phyloP scores from a whole-genome alignment of 2,888 invertebrate species.

The Eupithecia exiguata region DNA sequence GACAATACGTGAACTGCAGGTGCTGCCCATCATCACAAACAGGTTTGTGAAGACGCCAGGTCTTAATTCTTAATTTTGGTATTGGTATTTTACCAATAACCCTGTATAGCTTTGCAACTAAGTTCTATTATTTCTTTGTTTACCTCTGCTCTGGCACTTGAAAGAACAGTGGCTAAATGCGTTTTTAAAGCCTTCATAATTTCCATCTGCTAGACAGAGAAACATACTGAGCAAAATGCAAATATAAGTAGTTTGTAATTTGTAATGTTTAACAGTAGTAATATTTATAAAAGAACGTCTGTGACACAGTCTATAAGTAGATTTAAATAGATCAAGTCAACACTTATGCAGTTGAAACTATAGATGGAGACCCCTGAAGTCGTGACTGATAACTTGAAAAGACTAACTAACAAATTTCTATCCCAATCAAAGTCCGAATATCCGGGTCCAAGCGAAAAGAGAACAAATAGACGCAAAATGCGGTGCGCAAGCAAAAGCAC shows the following conservation, averaged over 20 bases:
- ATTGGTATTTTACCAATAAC: too few relatives aligned
- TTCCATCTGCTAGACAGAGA: constrained; percentile 1
- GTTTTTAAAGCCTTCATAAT: neutral
- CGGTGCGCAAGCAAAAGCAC: constrained; percentile 56
- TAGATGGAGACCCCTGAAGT: neutral
- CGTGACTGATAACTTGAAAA: constrained; percentile 13
- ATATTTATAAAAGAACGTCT: constrained; percentile 5
- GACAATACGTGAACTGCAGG: too few relatives aligned
- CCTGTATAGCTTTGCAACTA: neutral
- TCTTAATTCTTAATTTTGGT: too few relatives aligned
- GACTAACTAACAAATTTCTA: constrained; percentile 12
- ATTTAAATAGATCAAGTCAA: constrained; percentile 8
- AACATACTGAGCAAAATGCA: neutral
- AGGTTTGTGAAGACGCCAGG: too few relatives aligned
- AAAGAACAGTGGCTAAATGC: neutral
- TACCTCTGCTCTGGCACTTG: neutral
- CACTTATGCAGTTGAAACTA: neutral
- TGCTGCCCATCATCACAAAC: too few relatives aligned
- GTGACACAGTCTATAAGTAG: neutral
- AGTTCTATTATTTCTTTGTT: neutral
- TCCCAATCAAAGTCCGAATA: constrained; percentile 45
- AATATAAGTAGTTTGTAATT: neutral
- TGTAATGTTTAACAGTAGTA: neutral
- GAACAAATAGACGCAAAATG: constrained; percentile 57
- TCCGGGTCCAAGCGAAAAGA: constrained; percentile 59